Percentiles rank a stretch among this genome's conserved stretches.
Evolutionary conservation across 1,140 invertebrate species (phyloP).

Genomic region (Streblospio benedicti): DNA sequence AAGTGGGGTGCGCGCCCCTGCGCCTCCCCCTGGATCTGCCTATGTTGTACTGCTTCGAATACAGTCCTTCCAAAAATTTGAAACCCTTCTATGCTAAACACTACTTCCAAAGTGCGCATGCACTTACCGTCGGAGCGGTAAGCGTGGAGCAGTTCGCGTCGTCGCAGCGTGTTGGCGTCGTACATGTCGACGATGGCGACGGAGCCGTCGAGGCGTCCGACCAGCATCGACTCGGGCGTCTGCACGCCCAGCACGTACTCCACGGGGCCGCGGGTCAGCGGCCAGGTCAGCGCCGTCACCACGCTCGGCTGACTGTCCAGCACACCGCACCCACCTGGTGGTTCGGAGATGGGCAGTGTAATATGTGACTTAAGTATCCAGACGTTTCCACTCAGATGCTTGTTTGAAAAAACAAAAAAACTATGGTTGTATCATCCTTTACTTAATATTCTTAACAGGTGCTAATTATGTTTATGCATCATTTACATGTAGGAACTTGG

Average conservation of each 20-base stretch:
- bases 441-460: no score
- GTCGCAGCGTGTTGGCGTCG: constrained; percentile 31
- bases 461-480: no score
- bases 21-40: no score
- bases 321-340: constrained; percentile 46
- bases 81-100: background rate
- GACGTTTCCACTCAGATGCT: no score
- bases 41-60: no score
- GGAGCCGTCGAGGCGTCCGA: constrained; percentile 53
- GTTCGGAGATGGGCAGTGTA: constrained; percentile 43
- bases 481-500: no score
- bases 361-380: background rate
- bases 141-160: constrained; percentile 48
- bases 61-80: background rate
- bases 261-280: constrained; percentile 38
- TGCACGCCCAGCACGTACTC: constrained; percentile 33
- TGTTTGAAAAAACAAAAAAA: no score
- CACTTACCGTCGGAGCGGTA: constrained; percentile 46
- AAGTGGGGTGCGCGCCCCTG: no score
- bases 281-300: constrained; percentile 52
- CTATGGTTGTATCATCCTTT: no score
- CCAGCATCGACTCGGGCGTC: constrained; percentile 48
- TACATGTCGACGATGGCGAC: constrained; percentile 42
- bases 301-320: constrained; percentile 36
- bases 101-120: constrained; percentile 19